Conservation (phyloP, 2,797 vertebrate species). For the Gallirallus australis region DNA sequence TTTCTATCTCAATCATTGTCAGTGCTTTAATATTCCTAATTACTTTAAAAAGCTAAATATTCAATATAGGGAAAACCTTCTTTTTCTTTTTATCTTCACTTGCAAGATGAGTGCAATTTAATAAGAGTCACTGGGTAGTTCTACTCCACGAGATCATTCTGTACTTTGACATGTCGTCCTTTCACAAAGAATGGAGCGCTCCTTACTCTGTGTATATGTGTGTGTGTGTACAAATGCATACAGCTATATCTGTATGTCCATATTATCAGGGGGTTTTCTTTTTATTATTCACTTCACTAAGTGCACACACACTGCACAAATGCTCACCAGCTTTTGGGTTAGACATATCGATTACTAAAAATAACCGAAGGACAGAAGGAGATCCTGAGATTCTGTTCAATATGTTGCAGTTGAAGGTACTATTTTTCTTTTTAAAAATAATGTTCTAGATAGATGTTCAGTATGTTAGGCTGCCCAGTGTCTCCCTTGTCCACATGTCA, state of each 20-base stretch:
- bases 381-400: background rate
- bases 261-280: background rate
- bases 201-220: background rate
- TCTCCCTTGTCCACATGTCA: background rate
- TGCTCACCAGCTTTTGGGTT: background rate
- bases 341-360: background rate
- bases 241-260: too few relatives aligned
- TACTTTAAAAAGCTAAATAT: slow-evolving; percentile 86
- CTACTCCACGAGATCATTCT: background rate
- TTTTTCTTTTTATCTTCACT: slow-evolving; percentile 78
- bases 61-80: slow-evolving; percentile 78
- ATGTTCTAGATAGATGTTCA: background rate
- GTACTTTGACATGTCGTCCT: slow-evolving; percentile 40
- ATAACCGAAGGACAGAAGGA: background rate
- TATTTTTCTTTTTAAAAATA: background rate
- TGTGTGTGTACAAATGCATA: background rate
- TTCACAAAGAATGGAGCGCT: background rate
- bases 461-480: background rate
- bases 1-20: slow-evolving; percentile 94
- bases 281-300: background rate
- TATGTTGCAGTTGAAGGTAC: background rate
- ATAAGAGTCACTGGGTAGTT: slow-evolving; percentile 65
- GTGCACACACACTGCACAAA: background rate
- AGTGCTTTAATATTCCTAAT: slow-evolving; percentile 94
- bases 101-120: slow-evolving; percentile 76